These are phyloP conservation scores for Xanthorhoe spadicearia DNA, from an alignment of 2,888 invertebrate species.

Conservation along the genomic window DNA sequence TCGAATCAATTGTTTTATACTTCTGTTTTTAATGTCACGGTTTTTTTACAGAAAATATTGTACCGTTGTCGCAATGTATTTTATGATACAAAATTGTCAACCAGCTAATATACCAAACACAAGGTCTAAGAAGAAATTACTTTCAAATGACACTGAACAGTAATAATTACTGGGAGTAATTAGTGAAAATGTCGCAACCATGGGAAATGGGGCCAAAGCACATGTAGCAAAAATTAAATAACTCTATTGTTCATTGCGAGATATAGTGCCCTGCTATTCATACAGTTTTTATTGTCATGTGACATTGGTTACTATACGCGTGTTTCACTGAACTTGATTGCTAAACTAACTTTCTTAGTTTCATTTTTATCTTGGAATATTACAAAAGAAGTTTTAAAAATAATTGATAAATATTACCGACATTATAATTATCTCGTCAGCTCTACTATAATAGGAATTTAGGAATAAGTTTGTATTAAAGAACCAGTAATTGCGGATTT, in stretches of 20 bases:
- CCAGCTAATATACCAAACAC: neutral
- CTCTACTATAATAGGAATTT: too few species aligned
- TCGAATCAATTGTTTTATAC: too few species aligned
- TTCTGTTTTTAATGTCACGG: too few species aligned
- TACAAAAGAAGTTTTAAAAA: too few species aligned
- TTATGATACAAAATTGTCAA: neutral
- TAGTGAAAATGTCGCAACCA: constrained; percentile 62
- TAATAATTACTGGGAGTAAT: constrained; percentile 45
- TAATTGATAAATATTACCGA: too few species aligned
- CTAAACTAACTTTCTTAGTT: too few species aligned
- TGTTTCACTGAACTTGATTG: constrained; percentile 28
- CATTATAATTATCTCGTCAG: too few species aligned
- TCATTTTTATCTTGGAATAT: too few species aligned
- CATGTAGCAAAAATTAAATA: constrained; percentile 50
- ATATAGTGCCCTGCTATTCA: constrained; percentile 43
- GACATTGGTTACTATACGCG: constrained; percentile 37
- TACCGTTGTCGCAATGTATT: neutral
- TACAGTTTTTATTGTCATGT: constrained; percentile 41
- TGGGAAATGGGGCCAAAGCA: constrained; percentile 61
- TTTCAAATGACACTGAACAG: constrained; percentile 38
- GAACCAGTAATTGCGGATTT: too few species aligned
- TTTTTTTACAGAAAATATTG: neutral
- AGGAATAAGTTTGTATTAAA: too few species aligned
- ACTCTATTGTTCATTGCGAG: constrained; percentile 52
- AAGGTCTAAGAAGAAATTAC: constrained; percentile 29